Percentiles rank a stretch among this genome's conserved stretches.
Evolutionary conservation across 2,797 vertebrate species (phyloP).

Genomic region (Sphaeramia orbicularis): DNA sequence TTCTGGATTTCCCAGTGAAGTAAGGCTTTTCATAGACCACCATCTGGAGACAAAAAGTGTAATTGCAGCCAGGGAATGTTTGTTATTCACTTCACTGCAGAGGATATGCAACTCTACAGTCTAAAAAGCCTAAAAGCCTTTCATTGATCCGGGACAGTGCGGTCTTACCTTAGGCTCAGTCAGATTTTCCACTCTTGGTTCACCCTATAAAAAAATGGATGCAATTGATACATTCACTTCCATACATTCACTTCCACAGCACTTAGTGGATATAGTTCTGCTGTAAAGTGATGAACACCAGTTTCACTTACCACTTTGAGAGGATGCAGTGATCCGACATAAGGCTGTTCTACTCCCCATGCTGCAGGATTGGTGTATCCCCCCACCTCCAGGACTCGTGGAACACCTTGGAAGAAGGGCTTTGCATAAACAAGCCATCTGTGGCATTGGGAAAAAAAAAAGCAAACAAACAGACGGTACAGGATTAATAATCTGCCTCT

Average conservation of each 20-base stretch:
- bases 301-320: conserved; percentile 89
- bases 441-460: background rate
- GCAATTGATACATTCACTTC: background rate
- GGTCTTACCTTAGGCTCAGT: conserved; percentile 89
- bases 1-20: conserved; percentile 89
- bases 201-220: conserved; percentile 84
- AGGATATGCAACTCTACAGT: background rate
- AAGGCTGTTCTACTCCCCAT: conserved; percentile 90
- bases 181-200: conserved; percentile 90
- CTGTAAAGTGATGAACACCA: background rate
- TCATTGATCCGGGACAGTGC: background rate
- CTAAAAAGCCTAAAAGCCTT: background rate
- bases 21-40: conserved; percentile 88
- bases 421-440: conserved; percentile 95
- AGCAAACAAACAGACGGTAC: background rate
- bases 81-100: background rate
- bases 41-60: conserved; percentile 75
- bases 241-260: background rate
- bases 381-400: conserved; percentile 92
- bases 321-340: conserved; percentile 91
- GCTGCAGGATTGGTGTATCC: conserved; percentile 88
- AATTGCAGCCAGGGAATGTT: background rate
- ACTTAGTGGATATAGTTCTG: background rate
- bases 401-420: conserved; percentile 91
- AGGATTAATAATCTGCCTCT: no score